Conservation (phyloP, 2,797 vertebrate species). For the Sebastes goodei region DNA sequence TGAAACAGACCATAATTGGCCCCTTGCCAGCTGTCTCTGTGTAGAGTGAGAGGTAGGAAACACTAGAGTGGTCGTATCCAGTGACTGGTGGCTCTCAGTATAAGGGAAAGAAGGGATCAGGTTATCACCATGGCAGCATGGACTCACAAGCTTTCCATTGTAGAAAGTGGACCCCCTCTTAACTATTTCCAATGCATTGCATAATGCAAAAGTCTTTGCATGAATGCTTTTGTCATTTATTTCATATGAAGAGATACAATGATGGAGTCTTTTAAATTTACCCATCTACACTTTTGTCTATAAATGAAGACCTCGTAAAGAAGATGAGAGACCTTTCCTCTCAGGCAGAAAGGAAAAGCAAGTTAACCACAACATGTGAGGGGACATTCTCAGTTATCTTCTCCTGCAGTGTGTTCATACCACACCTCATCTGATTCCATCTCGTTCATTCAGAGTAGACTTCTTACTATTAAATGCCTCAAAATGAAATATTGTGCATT, state of each 20-base stretch:
- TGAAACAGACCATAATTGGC: neutral
- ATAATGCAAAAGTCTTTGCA: neutral
- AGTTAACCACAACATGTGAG: constrained; percentile 27
- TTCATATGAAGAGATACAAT: neutral
- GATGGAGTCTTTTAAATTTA: neutral
- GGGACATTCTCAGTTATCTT: constrained; percentile 27
- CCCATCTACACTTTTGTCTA: neutral
- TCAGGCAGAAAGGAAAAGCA: neutral
- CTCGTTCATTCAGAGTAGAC: neutral
- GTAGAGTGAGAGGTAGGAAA: constrained; percentile 59
- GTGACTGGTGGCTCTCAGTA: constrained; percentile 53
- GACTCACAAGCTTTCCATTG: neutral
- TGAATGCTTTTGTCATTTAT: neutral
- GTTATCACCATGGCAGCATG: constrained; percentile 61
- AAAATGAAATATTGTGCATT: neutral
- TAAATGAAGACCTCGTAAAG: neutral
- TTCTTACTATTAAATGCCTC: neutral
- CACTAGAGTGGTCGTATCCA: constrained; percentile 60
- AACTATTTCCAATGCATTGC: neutral
- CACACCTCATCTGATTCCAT: constrained; percentile 8
- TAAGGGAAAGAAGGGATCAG: constrained; percentile 55
- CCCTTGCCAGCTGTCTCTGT: constrained; percentile 27
- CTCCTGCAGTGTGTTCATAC: constrained; percentile 1
- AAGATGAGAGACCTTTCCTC: neutral
- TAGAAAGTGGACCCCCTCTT: neutral